Percentiles rank a stretch among this genome's conserved stretches.
These are phyloP conservation scores for Istiophorus platypterus DNA, from an alignment of 2,113 vertebrate genomes.

Conservation along the genomic window DNA sequence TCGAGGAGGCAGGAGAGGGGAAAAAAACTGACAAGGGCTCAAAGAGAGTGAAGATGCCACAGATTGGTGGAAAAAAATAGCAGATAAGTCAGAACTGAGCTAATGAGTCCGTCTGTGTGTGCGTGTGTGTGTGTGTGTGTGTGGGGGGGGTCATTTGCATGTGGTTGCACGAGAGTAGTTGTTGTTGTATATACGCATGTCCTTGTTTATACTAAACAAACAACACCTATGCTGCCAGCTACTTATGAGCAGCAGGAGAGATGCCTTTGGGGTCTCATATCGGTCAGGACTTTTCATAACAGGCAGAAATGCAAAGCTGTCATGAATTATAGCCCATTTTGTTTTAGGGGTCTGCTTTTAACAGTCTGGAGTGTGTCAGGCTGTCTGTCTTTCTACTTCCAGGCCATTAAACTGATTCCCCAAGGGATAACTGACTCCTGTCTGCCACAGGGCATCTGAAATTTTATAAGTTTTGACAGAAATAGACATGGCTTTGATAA, in stretches of 20 bases:
- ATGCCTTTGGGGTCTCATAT: neutral
- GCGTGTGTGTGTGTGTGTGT: slow-evolving; percentile 7
- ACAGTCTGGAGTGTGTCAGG: slow-evolving; percentile 5
- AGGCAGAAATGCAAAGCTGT: slow-evolving; percentile 29
- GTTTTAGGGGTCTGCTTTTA: slow-evolving; percentile 33
- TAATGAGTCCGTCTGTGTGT: slow-evolving; percentile 35
- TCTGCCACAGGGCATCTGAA: neutral
- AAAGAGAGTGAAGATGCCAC: slow-evolving; percentile 71
- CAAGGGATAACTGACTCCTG: slow-evolving; percentile 11
- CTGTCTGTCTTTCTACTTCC: neutral
- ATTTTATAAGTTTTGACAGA: slow-evolving; percentile 11
- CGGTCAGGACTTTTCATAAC: slow-evolving; percentile 4
- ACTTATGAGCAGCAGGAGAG: slow-evolving; percentile 34
- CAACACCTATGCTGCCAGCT: slow-evolving; percentile 24
- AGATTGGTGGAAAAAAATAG: slow-evolving; percentile 41
- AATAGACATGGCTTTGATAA: slow-evolving; percentile 5
- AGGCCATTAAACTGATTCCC: slow-evolving; percentile 10
- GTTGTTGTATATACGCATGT: slow-evolving; percentile 53
- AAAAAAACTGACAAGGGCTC: slow-evolving; percentile 22
- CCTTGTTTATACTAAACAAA: slow-evolving; percentile 63
- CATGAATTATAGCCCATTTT: slow-evolving; percentile 17
- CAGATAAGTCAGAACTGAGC: slow-evolving; percentile 50
- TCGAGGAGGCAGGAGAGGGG: slow-evolving; percentile 32
- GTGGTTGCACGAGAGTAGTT: slow-evolving; percentile 52
- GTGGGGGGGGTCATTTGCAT: slow-evolving; percentile 57